Percentiles rank a stretch among this genome's conserved stretches.
phyloP scores from a whole-genome alignment of 2,888 invertebrate genomes.

The Eilema caniola region DNA sequence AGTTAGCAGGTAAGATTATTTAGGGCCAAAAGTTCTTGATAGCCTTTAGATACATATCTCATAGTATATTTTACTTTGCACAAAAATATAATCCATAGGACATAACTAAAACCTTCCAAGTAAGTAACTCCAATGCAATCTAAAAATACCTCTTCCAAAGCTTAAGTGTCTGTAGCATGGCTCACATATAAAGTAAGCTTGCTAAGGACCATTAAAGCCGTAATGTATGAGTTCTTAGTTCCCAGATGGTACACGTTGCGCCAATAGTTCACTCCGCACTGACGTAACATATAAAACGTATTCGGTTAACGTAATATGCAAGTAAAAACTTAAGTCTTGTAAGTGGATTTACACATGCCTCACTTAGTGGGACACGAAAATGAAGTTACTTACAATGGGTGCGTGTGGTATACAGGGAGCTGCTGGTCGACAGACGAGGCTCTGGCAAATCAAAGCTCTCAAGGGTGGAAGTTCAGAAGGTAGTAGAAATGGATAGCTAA shows the following conservation, averaged over 20 bases:
- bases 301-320: conserved; percentile 6
- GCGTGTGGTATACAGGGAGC: too few relatives aligned
- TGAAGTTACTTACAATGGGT: too few relatives aligned
- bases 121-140: background rate
- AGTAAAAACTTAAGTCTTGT: background rate
- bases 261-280: conserved; percentile 33
- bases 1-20: too few relatives aligned
- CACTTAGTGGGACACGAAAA: too few relatives aligned
- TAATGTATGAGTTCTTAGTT: conserved; percentile 13
- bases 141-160: conserved; percentile 9
- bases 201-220: conserved; percentile 14
- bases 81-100: background rate
- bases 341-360: background rate
- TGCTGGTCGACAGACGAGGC: too few relatives aligned
- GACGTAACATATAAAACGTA: conserved; percentile 32
- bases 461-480: too few relatives aligned
- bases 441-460: too few relatives aligned
- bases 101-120: conserved; percentile 10
- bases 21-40: too few relatives aligned
- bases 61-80: too few relatives aligned
- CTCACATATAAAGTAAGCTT: conserved; percentile 5
- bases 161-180: background rate
- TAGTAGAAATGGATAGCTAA: too few relatives aligned
- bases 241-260: conserved; percentile 34
- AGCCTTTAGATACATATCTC: too few relatives aligned